Conservation (phyloP, 2,797 vertebrate species). For the Amphiprion clarkii region DNA sequence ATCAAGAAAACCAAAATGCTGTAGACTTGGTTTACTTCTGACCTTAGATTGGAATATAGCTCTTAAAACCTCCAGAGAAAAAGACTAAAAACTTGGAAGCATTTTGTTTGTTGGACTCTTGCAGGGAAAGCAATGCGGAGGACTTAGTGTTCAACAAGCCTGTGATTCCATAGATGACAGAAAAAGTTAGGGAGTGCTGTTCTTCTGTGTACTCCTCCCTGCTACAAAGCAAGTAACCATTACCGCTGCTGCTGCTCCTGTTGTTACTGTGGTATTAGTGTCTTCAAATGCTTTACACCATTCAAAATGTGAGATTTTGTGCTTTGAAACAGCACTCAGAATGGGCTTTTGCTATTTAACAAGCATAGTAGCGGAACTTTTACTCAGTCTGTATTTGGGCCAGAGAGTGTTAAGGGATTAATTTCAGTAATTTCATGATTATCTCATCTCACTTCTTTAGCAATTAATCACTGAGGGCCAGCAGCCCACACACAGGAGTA, state of each 20-base stretch:
- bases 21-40: too few species aligned
- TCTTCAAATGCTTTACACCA: neutral
- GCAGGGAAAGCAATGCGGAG: too few species aligned
- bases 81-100: too few species aligned
- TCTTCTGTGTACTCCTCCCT: neutral
- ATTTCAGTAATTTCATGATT: constrained; percentile 11
- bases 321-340: neutral
- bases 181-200: too few species aligned
- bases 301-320: neutral
- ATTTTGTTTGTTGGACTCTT: too few species aligned
- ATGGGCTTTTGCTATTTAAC: neutral
- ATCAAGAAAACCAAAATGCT: too few species aligned
- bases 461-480: constrained; percentile 9
- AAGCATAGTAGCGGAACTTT: neutral
- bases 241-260: too few species aligned
- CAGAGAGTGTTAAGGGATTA: neutral
- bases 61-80: too few species aligned
- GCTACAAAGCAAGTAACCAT: neutral
- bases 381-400: neutral
- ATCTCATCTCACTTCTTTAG: constrained; percentile 15
- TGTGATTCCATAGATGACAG: neutral
- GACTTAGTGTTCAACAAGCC: neutral
- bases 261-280: neutral
- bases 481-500: neutral
- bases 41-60: too few species aligned